Evolutionary conservation across 2,888 invertebrate genomes (phyloP), one percentile per base, ranked within the genome.

Genomic region (Petrolisthes manimaculis): DNA sequence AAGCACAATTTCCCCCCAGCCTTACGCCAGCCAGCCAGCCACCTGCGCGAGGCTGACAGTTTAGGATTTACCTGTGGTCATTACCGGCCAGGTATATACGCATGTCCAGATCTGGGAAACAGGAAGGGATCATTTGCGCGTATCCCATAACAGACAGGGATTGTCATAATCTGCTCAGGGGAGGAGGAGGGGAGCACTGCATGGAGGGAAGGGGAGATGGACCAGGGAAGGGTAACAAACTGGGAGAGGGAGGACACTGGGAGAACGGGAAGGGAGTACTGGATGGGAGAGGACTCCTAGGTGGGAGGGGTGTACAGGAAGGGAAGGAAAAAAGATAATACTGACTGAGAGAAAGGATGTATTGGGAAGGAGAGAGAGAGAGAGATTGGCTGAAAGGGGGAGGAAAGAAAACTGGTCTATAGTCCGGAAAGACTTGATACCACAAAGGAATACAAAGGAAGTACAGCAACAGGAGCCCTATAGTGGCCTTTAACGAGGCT

Each of bases 51-150:
- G 61, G 4, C 21, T 54, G 61, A 21, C 80, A 21, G 24, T 56
- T 56, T 56, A 37, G 61, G 80, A 80, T 80, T 37, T 80, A 80
- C 54, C 24, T 24, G 54, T 56, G 56, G 80, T 80, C 80, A 80
- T 80, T 80, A 80, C 24, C 80, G 80, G 56, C 56, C 80, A 80
- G 80, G 80, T 80, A 80, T 51, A n/a, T 18, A 61, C 79, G 61
- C 55, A 12, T 56, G 80, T 37, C 37, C 37, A 37, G 37, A 37
- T 55, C 61, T 80, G 80, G 80, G 80, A 80, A 80, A 61, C 61
- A 61, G 61, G 55, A 80, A 56, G 80, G 24, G 80, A 80, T 80
- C 55, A 80, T 80, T 80, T 80, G 80, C 56, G 55, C 24, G 55
- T 55, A 56, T 80, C 61, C 56, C 55, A 80, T 80, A 54, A 80